Evolutionary conservation across 64 coral and sea anemone genomes (phyloP).

Genomic region (Dendrophyllia cribrosa): DNA sequence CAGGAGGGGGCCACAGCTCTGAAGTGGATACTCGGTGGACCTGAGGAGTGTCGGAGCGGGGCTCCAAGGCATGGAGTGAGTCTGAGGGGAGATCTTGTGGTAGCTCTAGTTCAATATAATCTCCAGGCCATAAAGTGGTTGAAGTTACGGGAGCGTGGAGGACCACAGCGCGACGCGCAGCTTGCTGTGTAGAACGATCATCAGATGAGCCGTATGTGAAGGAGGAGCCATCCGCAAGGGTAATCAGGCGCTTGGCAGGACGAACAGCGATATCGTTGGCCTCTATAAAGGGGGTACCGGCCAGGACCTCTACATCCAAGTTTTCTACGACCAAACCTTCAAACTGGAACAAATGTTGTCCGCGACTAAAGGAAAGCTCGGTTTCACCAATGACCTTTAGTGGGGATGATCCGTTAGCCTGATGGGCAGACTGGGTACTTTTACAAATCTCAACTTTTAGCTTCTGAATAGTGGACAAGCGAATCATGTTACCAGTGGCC

Average conservation of each 20-base stretch:
- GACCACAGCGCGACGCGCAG: conserved; percentile 8
- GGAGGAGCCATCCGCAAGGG: conserved; percentile 1
- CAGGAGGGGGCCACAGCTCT: conserved; percentile 37
- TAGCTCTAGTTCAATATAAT: conserved; percentile 31
- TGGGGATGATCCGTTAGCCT: conserved; percentile 21
- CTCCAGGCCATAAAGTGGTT: conserved; percentile 10
- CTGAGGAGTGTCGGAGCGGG: background rate
- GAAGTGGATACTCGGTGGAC: background rate
- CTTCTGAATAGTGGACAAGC: background rate
- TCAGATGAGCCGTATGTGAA: background rate
- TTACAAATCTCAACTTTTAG: background rate
- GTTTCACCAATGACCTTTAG: background rate
- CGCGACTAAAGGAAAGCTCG: background rate
- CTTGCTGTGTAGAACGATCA: background rate
- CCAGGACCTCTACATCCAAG: conserved; percentile 26
- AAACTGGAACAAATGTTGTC: background rate
- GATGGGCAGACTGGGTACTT: background rate
- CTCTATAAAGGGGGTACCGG: conserved; percentile 61
- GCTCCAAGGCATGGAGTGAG: conserved; percentile 27
- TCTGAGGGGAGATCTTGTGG: background rate
- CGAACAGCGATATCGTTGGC: conserved; percentile 43
- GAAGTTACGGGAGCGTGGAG: background rate
- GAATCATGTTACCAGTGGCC: conserved; percentile 28
- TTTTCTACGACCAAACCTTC: conserved; percentile 12
- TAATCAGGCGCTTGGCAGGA: conserved; percentile 28